Conservation (phyloP, 2,113 vertebrate species). For the Thalassarche chlororhynchos region DNA sequence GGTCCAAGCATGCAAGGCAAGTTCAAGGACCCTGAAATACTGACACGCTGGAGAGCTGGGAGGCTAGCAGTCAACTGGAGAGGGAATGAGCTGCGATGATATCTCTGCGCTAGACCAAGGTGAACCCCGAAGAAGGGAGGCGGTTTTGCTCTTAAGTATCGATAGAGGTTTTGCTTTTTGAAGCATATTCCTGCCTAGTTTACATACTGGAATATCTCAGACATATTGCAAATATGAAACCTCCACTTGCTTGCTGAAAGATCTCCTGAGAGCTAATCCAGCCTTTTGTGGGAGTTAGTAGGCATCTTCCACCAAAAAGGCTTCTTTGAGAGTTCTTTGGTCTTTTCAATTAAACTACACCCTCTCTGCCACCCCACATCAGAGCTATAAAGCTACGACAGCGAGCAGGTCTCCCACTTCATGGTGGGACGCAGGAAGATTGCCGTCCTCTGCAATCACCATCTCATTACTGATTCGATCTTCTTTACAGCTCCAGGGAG, state of each 20-base stretch:
- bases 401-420: not conserved
- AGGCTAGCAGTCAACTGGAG: not conserved
- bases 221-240: not conserved
- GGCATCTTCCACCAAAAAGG: not conserved
- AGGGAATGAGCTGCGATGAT: not conserved
- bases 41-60: not conserved
- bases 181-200: not conserved
- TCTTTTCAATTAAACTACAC: not conserved
- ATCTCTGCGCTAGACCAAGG: fast-evolving
- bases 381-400: not conserved
- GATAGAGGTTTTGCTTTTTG: not conserved
- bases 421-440: not conserved
- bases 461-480: not conserved
- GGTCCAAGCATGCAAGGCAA: fast-evolving
- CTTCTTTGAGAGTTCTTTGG: not conserved
- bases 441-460: not conserved
- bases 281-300: not conserved
- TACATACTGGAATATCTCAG: not conserved
- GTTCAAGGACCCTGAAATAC: not conserved
- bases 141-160: not conserved
- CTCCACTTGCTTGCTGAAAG: not conserved
- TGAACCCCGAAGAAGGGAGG: not conserved
- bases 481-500: not conserved
- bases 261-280: not conserved
- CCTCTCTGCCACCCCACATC: not conserved